Evolutionary conservation across 2,797 vertebrate species (phyloP), one percentile per base, ranked within the genome.

Genomic region (Eulemur coronatus): DNA sequence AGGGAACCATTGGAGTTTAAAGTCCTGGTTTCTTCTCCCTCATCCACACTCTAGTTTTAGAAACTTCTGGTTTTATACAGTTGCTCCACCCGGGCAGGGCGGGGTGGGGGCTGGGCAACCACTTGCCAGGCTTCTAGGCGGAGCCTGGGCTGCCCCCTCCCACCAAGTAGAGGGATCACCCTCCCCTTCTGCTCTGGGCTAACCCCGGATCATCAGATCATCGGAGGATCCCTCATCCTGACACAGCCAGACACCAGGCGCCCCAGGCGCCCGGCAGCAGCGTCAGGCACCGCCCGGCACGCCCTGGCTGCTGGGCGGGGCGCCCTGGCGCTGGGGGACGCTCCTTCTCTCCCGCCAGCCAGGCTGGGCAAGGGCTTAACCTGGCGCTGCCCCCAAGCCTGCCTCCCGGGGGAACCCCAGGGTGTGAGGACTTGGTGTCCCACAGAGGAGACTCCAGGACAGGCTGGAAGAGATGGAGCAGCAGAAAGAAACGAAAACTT

Each of bases 41-140:
- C 22, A 14, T 46, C 55, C 22, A 48, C 67, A 76, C 78, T 96
- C 96, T 96, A 78, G 96, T 96, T 98, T 97, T 98, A 98, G 98
- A 94, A 98, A 95, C 98, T 92, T 97, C 96, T 97, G 95, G 94
- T 95, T 98, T 98, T 98, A 98, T 98, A 98, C 94, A 97, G 95
- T 38, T 57, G 89, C 97, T 92, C 97, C 97, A 96, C 97, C 97
- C 95, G 1, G 28, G n/a, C 15, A 91, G 91, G 96, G 97, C 0
- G 35, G 89, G 67, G 87, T 50, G 30, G 52, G 87, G 81, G 55
- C 65, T 84, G 43, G 70, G 70, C 43, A 94, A 79, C 84, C 88
- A 75, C 95, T 38, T 84, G 69, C 82, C 73, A 26, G 1, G 92
- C 78, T 91, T 82, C 78, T 89, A 88, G 92, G 94, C 48, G 94